phyloP scores from a whole-genome alignment of 1,140 invertebrate genomes.

The Zaprionus camerounensis region DNA sequence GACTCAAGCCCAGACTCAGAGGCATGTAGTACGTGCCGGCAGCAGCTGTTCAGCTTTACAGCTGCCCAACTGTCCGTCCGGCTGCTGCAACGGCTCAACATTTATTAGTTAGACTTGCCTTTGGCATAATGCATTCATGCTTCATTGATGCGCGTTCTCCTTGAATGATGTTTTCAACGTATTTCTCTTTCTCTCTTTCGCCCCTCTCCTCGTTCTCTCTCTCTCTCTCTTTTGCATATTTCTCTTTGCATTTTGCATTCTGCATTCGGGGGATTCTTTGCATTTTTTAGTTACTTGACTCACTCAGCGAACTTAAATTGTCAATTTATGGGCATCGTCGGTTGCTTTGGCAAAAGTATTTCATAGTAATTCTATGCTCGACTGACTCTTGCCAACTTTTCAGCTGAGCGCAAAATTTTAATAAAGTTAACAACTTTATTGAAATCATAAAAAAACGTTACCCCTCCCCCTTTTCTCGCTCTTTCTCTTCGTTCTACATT shows the following conservation, averaged over 20 bases:
- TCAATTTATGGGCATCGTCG: slow-evolving; percentile 73
- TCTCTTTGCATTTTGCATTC: slow-evolving; percentile 21
- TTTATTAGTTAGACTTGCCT: slow-evolving; percentile 78
- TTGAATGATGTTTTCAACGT: slow-evolving; percentile 34
- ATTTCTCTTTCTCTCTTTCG: slow-evolving; percentile 30
- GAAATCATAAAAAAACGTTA: slow-evolving; percentile 74
- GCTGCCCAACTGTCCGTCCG: slow-evolving; percentile 14
- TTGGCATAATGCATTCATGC: slow-evolving; percentile 73
- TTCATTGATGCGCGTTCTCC: slow-evolving; percentile 73
- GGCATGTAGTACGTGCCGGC: slow-evolving; percentile 7
- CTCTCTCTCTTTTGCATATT: background rate
- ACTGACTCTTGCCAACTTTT: slow-evolving; percentile 77
- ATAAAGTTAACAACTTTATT: slow-evolving; percentile 83
- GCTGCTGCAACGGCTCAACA: slow-evolving; percentile 60
- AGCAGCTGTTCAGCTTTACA: background rate
- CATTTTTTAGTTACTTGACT: slow-evolving; percentile 45
- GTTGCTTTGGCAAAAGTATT: slow-evolving; percentile 75
- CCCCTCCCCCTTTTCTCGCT: slow-evolving; percentile 1
- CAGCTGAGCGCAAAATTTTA: slow-evolving; percentile 75
- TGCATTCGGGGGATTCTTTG: slow-evolving; percentile 7
- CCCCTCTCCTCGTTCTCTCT: background rate
- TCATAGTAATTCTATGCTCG: slow-evolving; percentile 81
- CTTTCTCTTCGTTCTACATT: background rate
- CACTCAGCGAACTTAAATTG: slow-evolving; percentile 72
- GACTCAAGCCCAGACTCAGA: background rate